Base-by-base conservation (phyloP, 1,140 invertebrate species). In the Hycleus cichorii region DNA sequence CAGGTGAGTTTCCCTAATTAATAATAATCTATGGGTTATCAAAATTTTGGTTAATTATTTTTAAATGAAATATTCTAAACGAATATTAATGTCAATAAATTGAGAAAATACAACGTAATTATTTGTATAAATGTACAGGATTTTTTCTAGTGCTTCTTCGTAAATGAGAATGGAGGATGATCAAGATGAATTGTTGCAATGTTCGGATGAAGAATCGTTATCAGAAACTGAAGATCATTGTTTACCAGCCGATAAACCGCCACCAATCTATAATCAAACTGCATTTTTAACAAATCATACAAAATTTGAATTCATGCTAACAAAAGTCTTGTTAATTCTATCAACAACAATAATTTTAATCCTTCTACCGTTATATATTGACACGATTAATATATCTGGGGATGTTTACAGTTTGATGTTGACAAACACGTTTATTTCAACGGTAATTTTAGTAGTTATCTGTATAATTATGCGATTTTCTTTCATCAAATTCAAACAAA, bases 331-430 rank as follows among this genome's bases (percentile, higher is more conserved):
- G 10, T 54, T 73, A 25, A 63, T 73, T 18, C 42, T 69, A 10
- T 63, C 68, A 1, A 64, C 69, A 42, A 55, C 63, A 44, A 49
- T 47, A 6, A 42, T 73, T 12, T 25, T 71, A 38, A 66, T 73
- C 43, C 11, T 69, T 43, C 43, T 73, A 38, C 71, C 71, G n/a
- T 25, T 70, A 7, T 72, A 71, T 57, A 57, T 66, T 24, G 63
- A 69, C 38, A 49, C 64, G 8, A 56, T 72, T 42, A 69, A 67
- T 54, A 43, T 63, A 7, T 52, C 49, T 38, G 66, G 69, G 12
- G 65, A 66, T 60, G 64, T 65, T 39, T 73, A 70, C 52, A 65
- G 60, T 4, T 54, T 73, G 26, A 58, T 72, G 18, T 45, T 65
- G 7, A 63, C 67, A 26, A 71, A 65, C 50, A 55, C 63, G 2